phyloP scores from a whole-genome alignment of 1,140 invertebrate genomes.

The Belonocnema kinseyi region DNA sequence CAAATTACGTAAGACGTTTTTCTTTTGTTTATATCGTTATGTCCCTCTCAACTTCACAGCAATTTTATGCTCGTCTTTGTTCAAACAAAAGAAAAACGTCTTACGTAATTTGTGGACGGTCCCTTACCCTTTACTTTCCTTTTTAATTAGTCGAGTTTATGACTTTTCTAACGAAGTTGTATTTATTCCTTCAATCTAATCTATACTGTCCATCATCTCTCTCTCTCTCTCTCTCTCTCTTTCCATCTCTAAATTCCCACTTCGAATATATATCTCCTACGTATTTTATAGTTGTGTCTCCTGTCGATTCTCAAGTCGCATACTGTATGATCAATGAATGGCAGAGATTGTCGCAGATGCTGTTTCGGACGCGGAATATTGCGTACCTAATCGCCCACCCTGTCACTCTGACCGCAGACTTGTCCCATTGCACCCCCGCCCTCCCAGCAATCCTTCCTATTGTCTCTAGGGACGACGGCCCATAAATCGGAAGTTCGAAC shows the following conservation, averaged over 20 bases:
- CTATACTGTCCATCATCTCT: conserved; percentile 50
- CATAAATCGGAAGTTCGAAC: conserved; percentile 72
- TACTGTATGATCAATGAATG: conserved; percentile 70
- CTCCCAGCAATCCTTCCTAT: conserved; percentile 57
- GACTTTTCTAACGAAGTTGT: neutral
- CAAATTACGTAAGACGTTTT: too few relatives aligned
- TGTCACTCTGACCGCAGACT: conserved; percentile 71
- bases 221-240: conserved; percentile 37
- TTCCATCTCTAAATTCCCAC: neutral
- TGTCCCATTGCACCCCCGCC: conserved; percentile 36
- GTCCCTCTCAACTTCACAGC: too few relatives aligned
- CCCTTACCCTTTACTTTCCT: conserved; percentile 1
- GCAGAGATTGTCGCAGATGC: conserved; percentile 73
- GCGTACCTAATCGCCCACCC: conserved; percentile 71
- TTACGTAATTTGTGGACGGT: too few relatives aligned
- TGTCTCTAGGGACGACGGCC: conserved; percentile 65
- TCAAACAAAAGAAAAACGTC: too few relatives aligned
- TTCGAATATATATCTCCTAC: neutral
- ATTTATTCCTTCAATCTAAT: conserved; percentile 34
- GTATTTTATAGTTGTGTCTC: conserved; percentile 31
- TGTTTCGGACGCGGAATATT: conserved; percentile 68
- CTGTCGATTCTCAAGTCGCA: conserved; percentile 50
- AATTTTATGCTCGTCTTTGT: too few relatives aligned
- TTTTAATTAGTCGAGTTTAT: conserved; percentile 17
- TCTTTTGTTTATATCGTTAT: too few relatives aligned